A percentile compares a stretch with the other conserved stretches of the same genome.
Evolutionary conservation across 2,888 invertebrate genomes (phyloP).

Genomic region (Lordiphosa fenestrarum): DNA sequence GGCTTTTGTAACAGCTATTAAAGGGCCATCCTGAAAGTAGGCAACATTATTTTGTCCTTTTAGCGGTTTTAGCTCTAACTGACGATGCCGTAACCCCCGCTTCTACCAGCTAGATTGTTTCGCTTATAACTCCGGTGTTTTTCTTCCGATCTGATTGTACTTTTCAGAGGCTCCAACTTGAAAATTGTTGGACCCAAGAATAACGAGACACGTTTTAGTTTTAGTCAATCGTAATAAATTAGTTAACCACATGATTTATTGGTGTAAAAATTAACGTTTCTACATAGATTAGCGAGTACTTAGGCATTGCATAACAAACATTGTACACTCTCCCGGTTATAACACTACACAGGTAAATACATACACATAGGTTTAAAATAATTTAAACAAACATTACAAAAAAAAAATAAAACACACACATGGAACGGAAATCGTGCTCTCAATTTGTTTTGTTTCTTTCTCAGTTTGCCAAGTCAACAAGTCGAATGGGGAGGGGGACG

Average conservation of each 20-base stretch:
- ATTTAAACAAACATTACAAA: constrained; percentile 41
- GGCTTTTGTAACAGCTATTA: too few species aligned
- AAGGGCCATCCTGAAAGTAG: too few species aligned
- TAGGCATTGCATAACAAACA: constrained; percentile 71
- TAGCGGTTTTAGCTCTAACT: too few species aligned
- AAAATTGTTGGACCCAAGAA: too few species aligned
- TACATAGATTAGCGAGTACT: constrained; percentile 54
- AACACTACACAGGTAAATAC: constrained; percentile 35
- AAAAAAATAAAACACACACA: constrained; percentile 31
- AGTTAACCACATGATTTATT: constrained; percentile 60
- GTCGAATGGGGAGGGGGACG: constrained; percentile 1
- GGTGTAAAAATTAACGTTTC: constrained; percentile 17
- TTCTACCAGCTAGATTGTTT: too few species aligned
- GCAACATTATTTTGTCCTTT: too few species aligned
- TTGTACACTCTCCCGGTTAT: constrained; percentile 50
- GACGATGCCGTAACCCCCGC: too few species aligned
- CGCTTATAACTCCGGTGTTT: too few species aligned
- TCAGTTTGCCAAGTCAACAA: constrained; percentile 16
- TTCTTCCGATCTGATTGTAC: too few species aligned
- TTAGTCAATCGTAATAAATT: constrained; percentile 45
- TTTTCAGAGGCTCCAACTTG: too few species aligned
- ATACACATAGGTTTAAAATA: constrained; percentile 47
- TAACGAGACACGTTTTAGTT: too few species aligned
- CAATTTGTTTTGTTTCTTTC: constrained; percentile 13
- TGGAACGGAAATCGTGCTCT: constrained; percentile 49